Percentiles rank a stretch among this genome's conserved stretches.
Conservation (phyloP, 2,797 vertebrate genomes). For the Labroides dimidiatus region DNA sequence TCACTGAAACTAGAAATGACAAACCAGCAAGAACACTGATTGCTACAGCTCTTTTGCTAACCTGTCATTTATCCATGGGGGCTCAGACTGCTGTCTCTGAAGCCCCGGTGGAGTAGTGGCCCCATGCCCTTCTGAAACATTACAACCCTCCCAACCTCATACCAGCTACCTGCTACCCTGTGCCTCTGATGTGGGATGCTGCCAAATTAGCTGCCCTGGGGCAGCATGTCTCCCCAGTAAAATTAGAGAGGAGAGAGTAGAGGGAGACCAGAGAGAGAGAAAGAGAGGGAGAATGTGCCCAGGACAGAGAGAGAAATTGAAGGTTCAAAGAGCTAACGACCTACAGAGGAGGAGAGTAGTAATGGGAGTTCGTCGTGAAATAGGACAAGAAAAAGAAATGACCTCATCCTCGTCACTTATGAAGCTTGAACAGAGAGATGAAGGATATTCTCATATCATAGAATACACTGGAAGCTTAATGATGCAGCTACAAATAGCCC, state of each 20-base stretch:
- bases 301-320: constrained; percentile 40
- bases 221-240: constrained; percentile 61
- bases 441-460: constrained; percentile 1
- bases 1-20: constrained; percentile 18
- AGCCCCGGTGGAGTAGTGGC: constrained; percentile 58
- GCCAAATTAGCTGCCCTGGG: constrained; percentile 72
- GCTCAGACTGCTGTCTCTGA: constrained; percentile 70
- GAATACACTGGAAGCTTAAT: neutral
- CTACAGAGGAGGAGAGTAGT: constrained; percentile 43
- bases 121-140: constrained; percentile 38
- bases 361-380: constrained; percentile 31
- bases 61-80: constrained; percentile 70
- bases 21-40: constrained; percentile 45
- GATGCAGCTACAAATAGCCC: neutral
- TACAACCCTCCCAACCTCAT: constrained; percentile 36
- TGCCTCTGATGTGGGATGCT: constrained; percentile 71
- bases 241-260: constrained; percentile 72
- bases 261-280: constrained; percentile 37
- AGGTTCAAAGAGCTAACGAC: constrained; percentile 73
- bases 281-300: constrained; percentile 32
- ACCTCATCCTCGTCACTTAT: constrained; percentile 50
- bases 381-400: constrained; percentile 39
- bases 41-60: constrained; percentile 47
- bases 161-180: constrained; percentile 4
- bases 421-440: constrained; percentile 18